A percentile compares a stretch with the other conserved stretches of the same genome.
Evolutionary conservation across 2,888 invertebrate species (phyloP).

Genomic region (Chironomus tentans): DNA sequence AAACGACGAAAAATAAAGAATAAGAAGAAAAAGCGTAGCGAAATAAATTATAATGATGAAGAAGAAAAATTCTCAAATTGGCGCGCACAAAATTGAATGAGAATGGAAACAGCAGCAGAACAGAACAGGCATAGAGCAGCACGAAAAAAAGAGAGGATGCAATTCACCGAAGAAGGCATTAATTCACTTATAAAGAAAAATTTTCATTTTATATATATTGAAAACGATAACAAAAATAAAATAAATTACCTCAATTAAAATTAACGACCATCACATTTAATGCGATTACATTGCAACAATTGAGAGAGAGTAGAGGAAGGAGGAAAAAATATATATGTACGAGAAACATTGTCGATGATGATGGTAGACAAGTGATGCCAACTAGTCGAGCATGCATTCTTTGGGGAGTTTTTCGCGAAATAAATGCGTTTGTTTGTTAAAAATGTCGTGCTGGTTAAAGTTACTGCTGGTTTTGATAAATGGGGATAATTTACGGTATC

Average conservation of each 20-base stretch:
- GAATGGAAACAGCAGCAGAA: not conserved
- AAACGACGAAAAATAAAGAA: not conserved
- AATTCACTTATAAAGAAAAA: not conserved
- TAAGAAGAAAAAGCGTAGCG: not conserved
- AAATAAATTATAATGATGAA: not conserved
- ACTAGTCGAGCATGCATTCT: not conserved
- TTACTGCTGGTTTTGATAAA: not conserved
- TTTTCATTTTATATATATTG: not conserved
- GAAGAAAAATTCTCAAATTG: not conserved
- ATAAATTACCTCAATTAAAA: constrained; percentile 23
- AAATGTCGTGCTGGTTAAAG: not conserved
- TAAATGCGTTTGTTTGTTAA: not conserved
- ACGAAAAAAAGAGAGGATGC: not conserved
- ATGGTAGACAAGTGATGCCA: not conserved
- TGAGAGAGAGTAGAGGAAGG: not conserved
- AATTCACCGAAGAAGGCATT: not conserved
- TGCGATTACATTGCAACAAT: constrained; percentile 15
- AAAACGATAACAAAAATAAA: constrained; percentile 15
- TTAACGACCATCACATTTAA: constrained; percentile 24
- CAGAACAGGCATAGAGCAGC: not conserved
- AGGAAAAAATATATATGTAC: not conserved
- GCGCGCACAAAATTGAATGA: not conserved
- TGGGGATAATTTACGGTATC: not conserved
- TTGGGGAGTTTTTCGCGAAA: not conserved
- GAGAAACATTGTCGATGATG: not conserved